These are phyloP conservation scores for Micronisus gabar DNA, from an alignment of 2,113 vertebrate genomes.

Conservation along the genomic window DNA sequence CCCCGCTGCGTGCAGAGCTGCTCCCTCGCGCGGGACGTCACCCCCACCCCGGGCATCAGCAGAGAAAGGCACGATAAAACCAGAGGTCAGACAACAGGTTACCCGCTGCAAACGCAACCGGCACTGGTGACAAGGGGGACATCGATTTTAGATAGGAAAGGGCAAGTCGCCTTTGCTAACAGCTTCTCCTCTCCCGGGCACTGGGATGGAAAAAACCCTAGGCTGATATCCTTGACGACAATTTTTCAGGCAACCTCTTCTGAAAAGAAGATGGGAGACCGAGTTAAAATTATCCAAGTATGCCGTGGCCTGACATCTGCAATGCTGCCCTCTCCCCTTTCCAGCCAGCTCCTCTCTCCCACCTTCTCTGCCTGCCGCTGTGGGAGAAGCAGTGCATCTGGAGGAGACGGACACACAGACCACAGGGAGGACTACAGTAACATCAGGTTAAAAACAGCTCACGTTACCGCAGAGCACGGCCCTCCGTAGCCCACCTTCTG, in stretches of 20 bases:
- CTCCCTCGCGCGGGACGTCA: fast-evolving
- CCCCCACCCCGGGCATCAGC: neutral
- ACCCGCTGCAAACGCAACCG: neutral
- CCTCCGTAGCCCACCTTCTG: neutral
- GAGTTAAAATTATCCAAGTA: neutral
- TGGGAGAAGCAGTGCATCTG: neutral
- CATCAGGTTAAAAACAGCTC: neutral
- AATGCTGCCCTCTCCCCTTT: neutral
- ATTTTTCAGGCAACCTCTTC: neutral
- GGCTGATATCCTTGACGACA: neutral
- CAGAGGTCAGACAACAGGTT: neutral
- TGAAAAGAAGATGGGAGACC: neutral
- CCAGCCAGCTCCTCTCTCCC: neutral
- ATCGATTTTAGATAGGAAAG: neutral
- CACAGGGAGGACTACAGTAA: neutral
- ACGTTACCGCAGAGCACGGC: neutral
- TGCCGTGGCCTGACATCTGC: neutral
- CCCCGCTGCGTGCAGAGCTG: neutral
- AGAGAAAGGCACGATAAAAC: neutral
- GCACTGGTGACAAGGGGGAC: neutral
- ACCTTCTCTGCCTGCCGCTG: neutral
- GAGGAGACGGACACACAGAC: neutral
- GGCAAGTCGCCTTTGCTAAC: neutral
- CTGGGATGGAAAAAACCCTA: neutral
- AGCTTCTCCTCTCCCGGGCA: neutral